Percentiles rank a stretch among this genome's conserved stretches.
phyloP scores from a whole-genome alignment of 2,888 invertebrate species.

The Nephrotoma appendiculata region DNA sequence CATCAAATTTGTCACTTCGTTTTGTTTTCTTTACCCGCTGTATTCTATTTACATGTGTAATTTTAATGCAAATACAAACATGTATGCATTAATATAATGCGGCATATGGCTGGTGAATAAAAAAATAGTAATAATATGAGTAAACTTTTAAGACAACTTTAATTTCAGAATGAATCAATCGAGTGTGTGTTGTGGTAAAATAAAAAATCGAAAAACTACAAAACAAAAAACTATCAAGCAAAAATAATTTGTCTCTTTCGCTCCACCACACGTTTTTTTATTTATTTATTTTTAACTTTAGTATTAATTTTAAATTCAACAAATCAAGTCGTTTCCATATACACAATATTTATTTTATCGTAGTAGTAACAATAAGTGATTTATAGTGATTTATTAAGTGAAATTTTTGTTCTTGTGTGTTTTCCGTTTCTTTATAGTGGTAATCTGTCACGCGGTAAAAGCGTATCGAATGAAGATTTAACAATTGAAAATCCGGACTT shows the following conservation, averaged over 20 bases:
- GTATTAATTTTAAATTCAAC: conserved; percentile 1
- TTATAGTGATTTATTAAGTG: neutral
- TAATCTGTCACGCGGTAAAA: conserved; percentile 22
- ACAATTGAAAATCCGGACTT: conserved; percentile 25
- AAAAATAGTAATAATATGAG: neutral
- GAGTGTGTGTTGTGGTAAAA: neutral
- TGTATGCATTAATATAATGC: neutral
- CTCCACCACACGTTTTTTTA: neutral
- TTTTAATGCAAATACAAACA: neutral
- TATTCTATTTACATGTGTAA: neutral
- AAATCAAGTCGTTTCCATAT: neutral
- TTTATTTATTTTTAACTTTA: conserved; percentile 2
- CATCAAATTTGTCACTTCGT: neutral
- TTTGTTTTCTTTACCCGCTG: neutral
- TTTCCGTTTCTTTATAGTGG: neutral
- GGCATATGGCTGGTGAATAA: neutral
- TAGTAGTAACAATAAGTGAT: neutral
- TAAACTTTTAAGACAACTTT: neutral
- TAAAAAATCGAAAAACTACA: neutral
- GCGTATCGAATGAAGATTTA: conserved; percentile 38
- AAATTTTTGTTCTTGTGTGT: neutral
- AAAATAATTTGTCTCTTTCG: neutral
- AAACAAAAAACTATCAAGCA: neutral
- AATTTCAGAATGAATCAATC: neutral
- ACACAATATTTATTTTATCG: neutral